Evolutionary conservation across 2,888 invertebrate species (phyloP), one percentile per base, ranked within the genome.

Genomic region (Lochmaea crataegi): DNA sequence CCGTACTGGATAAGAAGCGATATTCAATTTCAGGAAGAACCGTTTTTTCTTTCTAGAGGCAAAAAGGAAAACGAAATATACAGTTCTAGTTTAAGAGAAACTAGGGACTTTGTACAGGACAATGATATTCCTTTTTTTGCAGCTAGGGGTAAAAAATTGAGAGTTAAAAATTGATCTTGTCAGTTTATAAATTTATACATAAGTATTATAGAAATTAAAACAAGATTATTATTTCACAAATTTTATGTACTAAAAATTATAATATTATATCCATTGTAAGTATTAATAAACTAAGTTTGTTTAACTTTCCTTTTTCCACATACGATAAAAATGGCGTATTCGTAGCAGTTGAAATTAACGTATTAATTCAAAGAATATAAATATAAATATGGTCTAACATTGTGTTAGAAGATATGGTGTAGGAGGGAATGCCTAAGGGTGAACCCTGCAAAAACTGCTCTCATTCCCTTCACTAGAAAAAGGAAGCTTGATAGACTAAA

Each of bases 61-160:
- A 84, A 85, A 77, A 83, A 82, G 87, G 88, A 48, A 87, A 88
- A 79, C 11, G 64, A 66, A 22, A 48, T 64, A 10, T 64, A 51
- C 7, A 60, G 58, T 22, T 65, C 76, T 77, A 69, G 84, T 80
- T 65, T 77, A 84, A 18, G 82, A 79, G 16, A 86, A 86, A 82
- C 85, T 84, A 32, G 84, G 81, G 18, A 84, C 86, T 76, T 87
- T 83, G 63, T 68, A 87, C 79, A 88, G 5, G 88, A 89, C 6
- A 85, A 87, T 14, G 88, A 88, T 65, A 88, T 89, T 72, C 89
- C 89, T 0, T 90, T 87, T 79, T 89, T 88, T 68, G 89, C 89
- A 61, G 89, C 88, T 0, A 83, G 90, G 81, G 90, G 90, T n/a
- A 90, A 89, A 79, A 89, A 88, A 73, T 45, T 67, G 7, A 72